phyloP scores from a whole-genome alignment of 2,113 vertebrate genomes.

The Mus spicilegus region DNA sequence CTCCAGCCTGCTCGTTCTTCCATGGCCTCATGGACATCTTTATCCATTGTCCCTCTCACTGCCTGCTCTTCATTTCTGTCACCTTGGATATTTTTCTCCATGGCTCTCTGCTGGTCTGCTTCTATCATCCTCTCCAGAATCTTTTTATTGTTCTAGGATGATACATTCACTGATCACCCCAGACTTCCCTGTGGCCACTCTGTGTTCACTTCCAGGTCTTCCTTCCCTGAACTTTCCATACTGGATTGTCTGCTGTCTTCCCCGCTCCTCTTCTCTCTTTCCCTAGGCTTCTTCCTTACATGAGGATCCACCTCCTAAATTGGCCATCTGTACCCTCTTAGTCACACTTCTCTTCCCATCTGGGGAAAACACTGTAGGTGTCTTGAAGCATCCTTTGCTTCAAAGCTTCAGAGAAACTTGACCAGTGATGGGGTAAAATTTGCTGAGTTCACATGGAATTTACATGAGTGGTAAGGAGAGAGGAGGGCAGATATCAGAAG shows the following conservation, averaged over 20 bases:
- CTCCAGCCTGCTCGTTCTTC: neutral
- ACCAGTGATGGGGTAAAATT: neutral
- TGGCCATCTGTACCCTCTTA: neutral
- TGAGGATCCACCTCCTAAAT: too few species aligned
- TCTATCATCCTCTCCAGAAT: neutral
- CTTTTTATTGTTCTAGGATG: neutral
- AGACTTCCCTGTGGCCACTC: neutral
- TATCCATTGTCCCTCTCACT: too few species aligned
- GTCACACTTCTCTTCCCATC: neutral
- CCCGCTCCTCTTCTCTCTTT: neutral
- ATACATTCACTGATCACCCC: neutral
- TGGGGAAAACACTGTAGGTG: neutral
- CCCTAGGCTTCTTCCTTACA: neutral
- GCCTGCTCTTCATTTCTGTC: neutral
- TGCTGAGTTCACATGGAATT: neutral
- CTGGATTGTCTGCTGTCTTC: neutral
- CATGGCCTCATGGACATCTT: too few species aligned
- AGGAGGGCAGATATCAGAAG: neutral
- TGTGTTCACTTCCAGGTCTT: neutral
- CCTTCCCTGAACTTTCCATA: neutral
- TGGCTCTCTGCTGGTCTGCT: neutral
- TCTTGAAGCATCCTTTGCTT: neutral
- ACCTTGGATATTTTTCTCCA: neutral
- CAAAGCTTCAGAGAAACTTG: neutral
- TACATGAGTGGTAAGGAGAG: neutral